phyloP scores from a whole-genome alignment of 2,888 invertebrate species.

The Zonitis immaculata region DNA sequence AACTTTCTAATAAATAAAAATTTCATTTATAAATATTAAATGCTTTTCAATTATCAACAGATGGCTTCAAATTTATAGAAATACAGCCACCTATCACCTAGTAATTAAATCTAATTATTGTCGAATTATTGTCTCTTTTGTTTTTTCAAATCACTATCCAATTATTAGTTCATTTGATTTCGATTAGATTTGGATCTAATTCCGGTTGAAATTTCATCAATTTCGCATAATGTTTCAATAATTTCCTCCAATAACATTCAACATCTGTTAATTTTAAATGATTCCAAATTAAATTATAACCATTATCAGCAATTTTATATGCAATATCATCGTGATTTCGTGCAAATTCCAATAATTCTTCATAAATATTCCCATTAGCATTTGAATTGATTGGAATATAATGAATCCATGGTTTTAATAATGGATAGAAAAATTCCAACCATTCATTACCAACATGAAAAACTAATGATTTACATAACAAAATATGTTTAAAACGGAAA shows the following conservation, averaged over 20 bases:
- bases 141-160: slow-evolving; percentile 3
- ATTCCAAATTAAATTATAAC: slow-evolving; percentile 77
- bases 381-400: slow-evolving; percentile 76
- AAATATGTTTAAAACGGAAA: slow-evolving; percentile 93
- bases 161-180: slow-evolving; percentile 39
- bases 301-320: slow-evolving; percentile 74
- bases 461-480: slow-evolving; percentile 86
- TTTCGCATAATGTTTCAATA: slow-evolving; percentile 70
- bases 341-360: slow-evolving; percentile 69
- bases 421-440: slow-evolving; percentile 91
- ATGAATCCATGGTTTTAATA: slow-evolving; percentile 91
- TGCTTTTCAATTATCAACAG: background rate
- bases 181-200: slow-evolving; percentile 56
- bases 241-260: slow-evolving; percentile 78
- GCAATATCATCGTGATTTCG: slow-evolving; percentile 69
- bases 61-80: background rate
- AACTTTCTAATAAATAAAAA: background rate
- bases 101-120: slow-evolving; percentile 22
- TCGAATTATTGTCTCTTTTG: slow-evolving; percentile 15
- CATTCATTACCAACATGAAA: slow-evolving; percentile 93
- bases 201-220: slow-evolving; percentile 64
- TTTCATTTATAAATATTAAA: background rate
- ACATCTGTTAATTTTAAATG: slow-evolving; percentile 79
- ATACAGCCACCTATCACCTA: background rate
- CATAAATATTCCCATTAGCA: slow-evolving; percentile 64